phyloP scores from a whole-genome alignment of 53 echinoderm and acorn worm species.

The Paracentrotus lividus region DNA sequence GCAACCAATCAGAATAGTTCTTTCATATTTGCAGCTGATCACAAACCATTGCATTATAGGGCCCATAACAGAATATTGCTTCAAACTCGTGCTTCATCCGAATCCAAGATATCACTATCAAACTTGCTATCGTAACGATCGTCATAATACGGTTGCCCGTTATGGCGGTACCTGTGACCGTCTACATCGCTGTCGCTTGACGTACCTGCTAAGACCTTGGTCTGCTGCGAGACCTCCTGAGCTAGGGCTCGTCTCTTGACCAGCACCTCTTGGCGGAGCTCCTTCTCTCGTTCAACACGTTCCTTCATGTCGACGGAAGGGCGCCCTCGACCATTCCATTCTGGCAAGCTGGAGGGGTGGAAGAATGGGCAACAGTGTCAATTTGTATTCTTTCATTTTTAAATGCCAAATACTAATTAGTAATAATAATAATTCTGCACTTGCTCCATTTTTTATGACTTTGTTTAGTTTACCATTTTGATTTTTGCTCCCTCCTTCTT shows the following conservation, averaged over 20 bases:
- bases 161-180: background rate
- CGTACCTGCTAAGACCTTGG: slow-evolving; percentile 85
- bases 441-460: background rate
- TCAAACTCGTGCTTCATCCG: slow-evolving; percentile 52
- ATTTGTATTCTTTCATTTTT: background rate
- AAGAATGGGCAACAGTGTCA: background rate
- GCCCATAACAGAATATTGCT: no score
- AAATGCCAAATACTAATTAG: background rate
- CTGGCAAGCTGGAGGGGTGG: slow-evolving; percentile 71
- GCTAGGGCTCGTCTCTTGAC: slow-evolving; percentile 86
- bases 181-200: slow-evolving; percentile 1
- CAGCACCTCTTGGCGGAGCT: slow-evolving; percentile 80
- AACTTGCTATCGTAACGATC: background rate
- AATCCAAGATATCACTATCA: slow-evolving; percentile 45
- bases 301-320: slow-evolving; percentile 65
- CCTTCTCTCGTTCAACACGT: slow-evolving; percentile 85
- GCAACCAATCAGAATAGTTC: no score
- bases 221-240: slow-evolving; percentile 90
- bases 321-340: slow-evolving; percentile 71
- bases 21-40: no score
- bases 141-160: no score
- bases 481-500: background rate
- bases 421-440: no score
- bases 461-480: background rate
- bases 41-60: no score